A percentile compares a stretch with the other conserved stretches of the same genome.
Evolutionary conservation across 2,888 invertebrate genomes (phyloP).

Genomic region (Ochropleura leucogaster): DNA sequence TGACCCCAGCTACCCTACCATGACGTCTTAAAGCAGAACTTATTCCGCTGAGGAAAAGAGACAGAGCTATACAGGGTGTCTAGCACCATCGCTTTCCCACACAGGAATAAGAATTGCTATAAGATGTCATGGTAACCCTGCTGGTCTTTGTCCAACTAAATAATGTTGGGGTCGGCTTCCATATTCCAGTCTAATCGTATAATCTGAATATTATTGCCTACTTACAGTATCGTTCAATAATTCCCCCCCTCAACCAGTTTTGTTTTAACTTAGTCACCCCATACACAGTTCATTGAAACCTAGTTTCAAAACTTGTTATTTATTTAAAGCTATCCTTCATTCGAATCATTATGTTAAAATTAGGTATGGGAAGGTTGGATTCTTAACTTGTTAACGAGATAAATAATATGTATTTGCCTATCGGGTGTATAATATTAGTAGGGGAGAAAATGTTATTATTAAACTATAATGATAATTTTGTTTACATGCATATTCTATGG

Average conservation of each 20-base stretch:
- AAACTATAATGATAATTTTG: constrained; percentile 46
- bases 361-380: background rate
- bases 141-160: background rate
- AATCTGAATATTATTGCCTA: background rate
- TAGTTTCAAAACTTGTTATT: background rate
- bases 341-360: background rate
- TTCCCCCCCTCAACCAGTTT: background rate
- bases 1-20: too few species aligned
- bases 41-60: too few species aligned
- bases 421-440: constrained; percentile 1
- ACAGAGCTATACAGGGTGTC: too few species aligned
- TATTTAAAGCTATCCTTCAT: background rate
- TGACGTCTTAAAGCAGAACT: too few species aligned
- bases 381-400: background rate
- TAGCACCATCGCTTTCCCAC: too few species aligned
- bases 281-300: background rate
- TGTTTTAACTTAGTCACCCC: background rate
- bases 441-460: constrained; percentile 29
- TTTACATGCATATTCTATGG: constrained; percentile 49
- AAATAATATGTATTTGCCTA: background rate
- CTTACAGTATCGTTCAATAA: background rate
- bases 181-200: background rate
- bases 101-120: too few species aligned
- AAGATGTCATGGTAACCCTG: background rate
- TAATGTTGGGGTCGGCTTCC: background rate